Evolutionary conservation across 2,113 vertebrate species (phyloP).

Genomic region (Leptobrachium ailaonicum): DNA sequence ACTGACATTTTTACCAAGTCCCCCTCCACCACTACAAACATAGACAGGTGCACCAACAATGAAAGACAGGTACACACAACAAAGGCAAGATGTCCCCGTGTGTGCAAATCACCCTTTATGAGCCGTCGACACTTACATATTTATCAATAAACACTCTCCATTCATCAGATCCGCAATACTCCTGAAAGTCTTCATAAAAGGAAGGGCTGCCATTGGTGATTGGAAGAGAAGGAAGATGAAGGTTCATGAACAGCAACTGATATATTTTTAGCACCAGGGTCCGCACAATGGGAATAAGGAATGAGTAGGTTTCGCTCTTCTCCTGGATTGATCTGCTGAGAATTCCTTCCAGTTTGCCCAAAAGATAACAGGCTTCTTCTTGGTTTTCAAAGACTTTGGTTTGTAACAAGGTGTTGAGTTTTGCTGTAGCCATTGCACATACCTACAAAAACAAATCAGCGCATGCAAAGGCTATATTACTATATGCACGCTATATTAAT

Average conservation of each 20-base stretch:
- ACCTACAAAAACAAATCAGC: constrained; percentile 66
- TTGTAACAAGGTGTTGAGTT: constrained; percentile 92
- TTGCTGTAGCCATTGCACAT: constrained; percentile 92
- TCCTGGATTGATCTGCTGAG: constrained; percentile 82
- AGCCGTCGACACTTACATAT: constrained; percentile 78
- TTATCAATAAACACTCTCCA: constrained; percentile 96
- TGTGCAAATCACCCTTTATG: no score
- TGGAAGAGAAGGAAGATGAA: constrained; percentile 91
- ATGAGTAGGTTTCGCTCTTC: constrained; percentile 86
- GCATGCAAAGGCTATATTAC: no score
- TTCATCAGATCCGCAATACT: constrained; percentile 87
- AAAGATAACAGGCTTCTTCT: constrained; percentile 89
- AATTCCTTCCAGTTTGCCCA: constrained; percentile 88
- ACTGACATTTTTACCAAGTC: no score
- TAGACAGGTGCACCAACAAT: no score
- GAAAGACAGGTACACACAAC: no score
- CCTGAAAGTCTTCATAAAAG: constrained; percentile 96
- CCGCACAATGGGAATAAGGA: constrained; percentile 89
- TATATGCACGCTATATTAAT: no score
- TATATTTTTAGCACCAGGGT: constrained; percentile 91
- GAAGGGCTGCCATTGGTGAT: constrained; percentile 89
- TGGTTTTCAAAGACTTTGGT: constrained; percentile 90
- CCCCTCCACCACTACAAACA: no score
- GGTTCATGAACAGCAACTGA: constrained; percentile 92
- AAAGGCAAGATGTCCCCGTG: no score